Evolutionary conservation across 2,113 vertebrate genomes (phyloP), one percentile per base, ranked within the genome.

Genomic region (Phyllopteryx taeniolatus): DNA sequence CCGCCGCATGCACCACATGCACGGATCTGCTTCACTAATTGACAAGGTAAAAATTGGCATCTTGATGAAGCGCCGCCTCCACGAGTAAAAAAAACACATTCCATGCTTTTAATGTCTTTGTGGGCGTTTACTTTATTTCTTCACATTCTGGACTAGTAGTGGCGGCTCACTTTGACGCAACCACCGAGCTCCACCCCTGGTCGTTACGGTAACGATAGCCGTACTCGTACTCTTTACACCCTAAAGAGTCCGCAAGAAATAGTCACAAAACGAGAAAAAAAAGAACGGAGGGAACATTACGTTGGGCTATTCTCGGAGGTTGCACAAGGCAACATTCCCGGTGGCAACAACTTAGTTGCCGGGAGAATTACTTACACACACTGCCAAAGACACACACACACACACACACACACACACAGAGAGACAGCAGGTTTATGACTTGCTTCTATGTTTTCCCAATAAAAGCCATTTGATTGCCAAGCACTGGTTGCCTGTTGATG

Each of bases 241-340:
- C 27, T 27, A 27, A 27, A 27, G 27, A 27, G 27, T 27, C 1
- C 27, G 74, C 63, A 76, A 73, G 82, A 74, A 83, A 88, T n/a
- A 64, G 63, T 68, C 35, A 79, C 70, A 73, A 46, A 47, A 66
- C 2, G 4, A n/a, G 35, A 68, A 77, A 57, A 2, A 59, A 56
- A 6, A n/a, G 8, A 19, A 22, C 2, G 0, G n/a, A 1, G 69
- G 60, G 67, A 78, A 77, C 73, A 83, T 82, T 79, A 73, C 22
- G 17, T 64, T 68, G 39, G 35, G n/a, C 42, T 69, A 73, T 73
- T 47, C 39, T 67, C 54, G 70, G 70, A 78, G 44, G 72, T 73
- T 71, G 71, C 68, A 17, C 11, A 9, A 73, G 65, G 71, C 74
- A 71, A 74, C 86, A 89, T 91, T 91, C 85, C 77, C 80, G 64